phyloP scores from a whole-genome alignment of 2,113 vertebrate genomes.

The Apteryx owenii region DNA sequence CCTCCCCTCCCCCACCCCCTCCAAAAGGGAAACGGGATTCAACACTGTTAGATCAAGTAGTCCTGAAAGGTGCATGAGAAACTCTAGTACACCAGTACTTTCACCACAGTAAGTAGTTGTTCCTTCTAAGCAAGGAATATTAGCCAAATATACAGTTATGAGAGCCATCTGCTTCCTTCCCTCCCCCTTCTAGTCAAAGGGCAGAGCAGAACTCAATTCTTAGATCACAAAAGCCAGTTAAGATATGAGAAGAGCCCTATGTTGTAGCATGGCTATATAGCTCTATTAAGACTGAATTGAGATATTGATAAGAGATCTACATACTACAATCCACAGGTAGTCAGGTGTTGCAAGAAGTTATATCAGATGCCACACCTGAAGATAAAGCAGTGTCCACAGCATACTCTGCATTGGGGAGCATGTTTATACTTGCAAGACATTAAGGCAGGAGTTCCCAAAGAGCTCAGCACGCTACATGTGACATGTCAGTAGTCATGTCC shows the following conservation, averaged over 20 bases:
- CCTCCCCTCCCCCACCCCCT: too few species aligned
- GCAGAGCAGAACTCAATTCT: not conserved
- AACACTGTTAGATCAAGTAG: not conserved
- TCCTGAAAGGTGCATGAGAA: not conserved
- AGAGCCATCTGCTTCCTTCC: not conserved
- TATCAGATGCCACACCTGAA: not conserved
- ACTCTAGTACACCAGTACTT: not conserved
- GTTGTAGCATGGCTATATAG: not conserved
- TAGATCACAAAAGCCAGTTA: not conserved
- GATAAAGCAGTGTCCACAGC: not conserved
- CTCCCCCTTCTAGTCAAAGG: not conserved
- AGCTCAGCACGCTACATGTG: not conserved
- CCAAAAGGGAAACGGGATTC: not conserved
- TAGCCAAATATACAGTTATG: not conserved
- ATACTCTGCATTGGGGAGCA: not conserved
- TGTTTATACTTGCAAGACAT: not conserved
- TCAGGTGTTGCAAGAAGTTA: not conserved
- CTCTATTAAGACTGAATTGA: not conserved
- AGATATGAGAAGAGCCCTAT: not conserved
- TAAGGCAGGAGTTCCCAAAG: not conserved
- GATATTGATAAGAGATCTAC: not conserved
- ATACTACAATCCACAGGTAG: not conserved
- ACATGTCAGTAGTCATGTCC: fast-evolving
- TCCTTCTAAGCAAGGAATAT: not conserved
- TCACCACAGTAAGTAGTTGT: not conserved